Evolutionary conservation across 2,113 vertebrate genomes (phyloP), one percentile per base, ranked within the genome.

Genomic region (Chamaetylas fuelleborni): DNA sequence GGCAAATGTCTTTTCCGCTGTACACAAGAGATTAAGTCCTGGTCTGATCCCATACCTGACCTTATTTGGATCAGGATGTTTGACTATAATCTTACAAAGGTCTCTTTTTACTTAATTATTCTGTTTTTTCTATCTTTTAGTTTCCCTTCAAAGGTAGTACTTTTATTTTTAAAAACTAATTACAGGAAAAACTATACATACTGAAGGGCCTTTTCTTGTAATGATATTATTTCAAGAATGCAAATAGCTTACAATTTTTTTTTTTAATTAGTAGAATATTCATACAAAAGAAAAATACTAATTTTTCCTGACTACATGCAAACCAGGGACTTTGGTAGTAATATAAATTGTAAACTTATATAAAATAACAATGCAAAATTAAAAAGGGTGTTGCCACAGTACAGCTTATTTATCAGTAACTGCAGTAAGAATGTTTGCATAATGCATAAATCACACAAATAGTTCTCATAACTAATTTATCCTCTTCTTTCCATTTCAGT

Each of bases 391-490:
- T 13, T 80, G 8, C 28, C 23, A 67, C 22, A 61, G 9, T 51
- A 56, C 10, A 69, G 15, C 11, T 26, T 26, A 57, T 65, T 64
- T 8, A 11, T 83, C 6, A 4, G 19, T 74, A 85, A 67, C 29
- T 56, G n/a, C 48, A 56, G n/a, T 51, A 60, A 79, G 70, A 67
- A 78, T 29, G 11, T 47, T 58, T 92, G 26, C 67, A 92, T 92
- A 81, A 93, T 83, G 29, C 13, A 90, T 83, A 94, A 86, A 94
- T 80, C 69, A 60, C 56, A 62, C 12, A 86, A 88, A 89, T 56
- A 43, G 11, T 81, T 83, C 72, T 96, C 51, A 91, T 94, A 78
- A 95, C 81, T 91, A 89, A 79, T 96, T 95, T 81, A 95, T 24
- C 38, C 8, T 78, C 23, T 66, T 65, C 28, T 74, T 38, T 80